A percentile compares a stretch with the other conserved stretches of the same genome.
Evolutionary conservation across 2,113 vertebrate species (phyloP).

Genomic region (Meles meles): DNA sequence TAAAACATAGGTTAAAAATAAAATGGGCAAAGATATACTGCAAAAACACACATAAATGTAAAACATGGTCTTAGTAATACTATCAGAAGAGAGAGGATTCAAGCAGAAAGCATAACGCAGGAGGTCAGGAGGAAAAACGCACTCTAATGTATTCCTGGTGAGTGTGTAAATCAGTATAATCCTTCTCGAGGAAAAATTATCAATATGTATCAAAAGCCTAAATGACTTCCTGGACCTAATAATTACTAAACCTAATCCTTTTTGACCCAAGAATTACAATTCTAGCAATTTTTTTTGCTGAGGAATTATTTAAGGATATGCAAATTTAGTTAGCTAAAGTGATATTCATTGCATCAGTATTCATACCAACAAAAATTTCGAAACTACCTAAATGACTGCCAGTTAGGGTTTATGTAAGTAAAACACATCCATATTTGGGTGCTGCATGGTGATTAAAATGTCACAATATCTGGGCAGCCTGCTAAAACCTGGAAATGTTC

Average conservation of each 20-base stretch:
- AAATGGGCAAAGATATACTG: neutral
- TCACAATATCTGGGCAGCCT: neutral
- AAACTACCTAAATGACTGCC: neutral
- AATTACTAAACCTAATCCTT: neutral
- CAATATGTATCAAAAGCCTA: neutral
- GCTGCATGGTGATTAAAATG: neutral
- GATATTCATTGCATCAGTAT: neutral
- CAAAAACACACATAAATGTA: neutral
- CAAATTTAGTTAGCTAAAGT: neutral
- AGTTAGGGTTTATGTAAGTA: constrained; percentile 14
- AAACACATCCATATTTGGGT: neutral
- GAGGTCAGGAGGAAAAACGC: neutral
- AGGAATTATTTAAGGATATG: constrained; percentile 1
- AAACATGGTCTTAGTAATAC: neutral
- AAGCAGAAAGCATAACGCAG: neutral
- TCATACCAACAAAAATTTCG: constrained; percentile 21
- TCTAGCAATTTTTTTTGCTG: neutral
- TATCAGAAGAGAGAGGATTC: neutral
- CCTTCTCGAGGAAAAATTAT: neutral
- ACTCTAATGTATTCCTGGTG: neutral
- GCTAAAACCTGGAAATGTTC: neutral
- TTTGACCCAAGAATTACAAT: neutral
- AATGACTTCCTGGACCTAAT: neutral
- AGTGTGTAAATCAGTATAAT: neutral
- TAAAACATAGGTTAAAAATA: neutral